Conservation (phyloP, 2,797 vertebrate genomes). For the Falco biarmicus region DNA sequence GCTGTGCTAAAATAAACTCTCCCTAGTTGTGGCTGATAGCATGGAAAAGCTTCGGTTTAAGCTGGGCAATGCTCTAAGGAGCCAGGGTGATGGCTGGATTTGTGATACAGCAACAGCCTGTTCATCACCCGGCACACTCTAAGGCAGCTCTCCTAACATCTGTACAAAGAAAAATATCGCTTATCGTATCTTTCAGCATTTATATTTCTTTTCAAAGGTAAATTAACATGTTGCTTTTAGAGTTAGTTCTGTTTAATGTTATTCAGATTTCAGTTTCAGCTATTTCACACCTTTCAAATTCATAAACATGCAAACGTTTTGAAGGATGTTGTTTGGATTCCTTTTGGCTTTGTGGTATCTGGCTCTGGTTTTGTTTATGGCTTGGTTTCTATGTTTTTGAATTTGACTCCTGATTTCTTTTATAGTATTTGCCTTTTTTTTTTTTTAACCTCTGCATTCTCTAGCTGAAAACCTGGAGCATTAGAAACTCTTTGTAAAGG, state of each 20-base stretch:
- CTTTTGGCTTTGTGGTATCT: conserved; percentile 40
- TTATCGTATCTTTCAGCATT: neutral
- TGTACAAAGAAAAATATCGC: neutral
- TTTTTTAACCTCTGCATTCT: neutral
- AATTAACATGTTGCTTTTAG: conserved; percentile 34
- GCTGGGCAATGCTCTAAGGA: neutral
- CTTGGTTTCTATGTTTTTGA: conserved; percentile 12
- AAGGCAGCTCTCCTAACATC: neutral
- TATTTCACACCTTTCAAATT: conserved; percentile 51
- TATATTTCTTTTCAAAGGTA: conserved; percentile 16
- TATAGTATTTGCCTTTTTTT: neutral
- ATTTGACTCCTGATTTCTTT: conserved; percentile 42
- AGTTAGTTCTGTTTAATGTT: neutral
- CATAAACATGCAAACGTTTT: neutral
- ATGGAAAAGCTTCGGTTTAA: neutral
- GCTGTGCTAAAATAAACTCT: neutral
- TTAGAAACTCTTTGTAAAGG: conserved; percentile 4
- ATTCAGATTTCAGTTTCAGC: conserved; percentile 20
- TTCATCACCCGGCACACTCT: neutral
- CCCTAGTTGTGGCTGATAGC: neutral
- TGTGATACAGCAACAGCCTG: neutral
- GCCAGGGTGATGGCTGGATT: neutral
- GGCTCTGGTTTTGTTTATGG: conserved; percentile 39
- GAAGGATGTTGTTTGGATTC: conserved; percentile 29
- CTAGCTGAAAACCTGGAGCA: neutral